Evolutionary conservation across 2,888 invertebrate species (phyloP).

Genomic region (Fissipunctia ypsillon): DNA sequence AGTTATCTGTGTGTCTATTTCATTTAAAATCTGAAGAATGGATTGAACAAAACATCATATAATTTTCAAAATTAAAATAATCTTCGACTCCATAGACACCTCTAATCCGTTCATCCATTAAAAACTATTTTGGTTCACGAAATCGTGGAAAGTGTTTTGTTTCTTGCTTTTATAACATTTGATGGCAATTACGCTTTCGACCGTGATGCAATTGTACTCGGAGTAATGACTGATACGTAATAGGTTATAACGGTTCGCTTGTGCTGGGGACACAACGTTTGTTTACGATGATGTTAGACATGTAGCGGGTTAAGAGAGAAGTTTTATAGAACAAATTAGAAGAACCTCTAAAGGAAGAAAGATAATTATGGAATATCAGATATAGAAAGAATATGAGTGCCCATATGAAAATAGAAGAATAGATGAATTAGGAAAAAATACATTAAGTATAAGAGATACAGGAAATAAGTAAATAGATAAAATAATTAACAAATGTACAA

Average conservation of each 20-base stretch:
- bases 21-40: neutral
- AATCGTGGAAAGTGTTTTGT: slow-evolving; percentile 83
- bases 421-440: neutral
- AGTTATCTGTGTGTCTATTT: neutral
- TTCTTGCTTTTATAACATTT: slow-evolving; percentile 81
- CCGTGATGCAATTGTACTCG: slow-evolving; percentile 82
- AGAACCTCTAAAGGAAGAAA: neutral
- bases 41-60: neutral
- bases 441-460: neutral
- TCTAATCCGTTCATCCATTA: slow-evolving; percentile 41
- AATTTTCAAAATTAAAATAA: slow-evolving; percentile 12
- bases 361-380: neutral
- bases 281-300: slow-evolving; percentile 19
- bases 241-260: slow-evolving; percentile 53
- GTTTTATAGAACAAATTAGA: neutral
- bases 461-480: neutral
- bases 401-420: neutral
- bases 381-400: neutral
- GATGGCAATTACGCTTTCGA: slow-evolving; percentile 84
- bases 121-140: slow-evolving; percentile 44
- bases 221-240: slow-evolving; percentile 65
- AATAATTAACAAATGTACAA: neutral
- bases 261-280: slow-evolving; percentile 51
- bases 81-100: slow-evolving; percentile 39
- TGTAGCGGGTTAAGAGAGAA: neutral